Evolutionary conservation across 1,140 invertebrate genomes (phyloP).

Genomic region (Acromyrmex echinatior): DNA sequence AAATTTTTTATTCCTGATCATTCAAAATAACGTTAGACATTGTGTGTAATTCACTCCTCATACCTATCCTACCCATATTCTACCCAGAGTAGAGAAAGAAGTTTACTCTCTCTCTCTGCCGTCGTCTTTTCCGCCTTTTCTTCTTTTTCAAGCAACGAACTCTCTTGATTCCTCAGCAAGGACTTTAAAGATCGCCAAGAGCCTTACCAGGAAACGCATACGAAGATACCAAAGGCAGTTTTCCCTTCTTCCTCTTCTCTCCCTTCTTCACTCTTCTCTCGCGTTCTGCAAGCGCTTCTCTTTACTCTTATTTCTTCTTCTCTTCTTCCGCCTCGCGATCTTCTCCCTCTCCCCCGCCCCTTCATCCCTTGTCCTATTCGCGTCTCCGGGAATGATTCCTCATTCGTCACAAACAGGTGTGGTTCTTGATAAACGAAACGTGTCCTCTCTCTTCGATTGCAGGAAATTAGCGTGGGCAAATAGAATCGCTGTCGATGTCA

Average conservation of each 20-base stretch:
- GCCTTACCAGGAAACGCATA: conserved; percentile 73
- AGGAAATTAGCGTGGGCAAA: conserved; percentile 59
- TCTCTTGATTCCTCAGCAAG: conserved; percentile 65
- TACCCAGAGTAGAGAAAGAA: conserved; percentile 27
- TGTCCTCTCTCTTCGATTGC: conserved; percentile 33
- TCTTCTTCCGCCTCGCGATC: conserved; percentile 40
- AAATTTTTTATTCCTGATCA: not conserved
- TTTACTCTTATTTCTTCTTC: conserved; percentile 42
- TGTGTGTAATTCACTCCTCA: not conserved
- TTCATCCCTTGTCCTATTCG: conserved; percentile 20
- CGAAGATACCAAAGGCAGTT: conserved; percentile 25
- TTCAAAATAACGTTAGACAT: not conserved
- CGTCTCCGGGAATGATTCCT: conserved; percentile 66
- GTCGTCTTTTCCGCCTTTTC: conserved; percentile 27
- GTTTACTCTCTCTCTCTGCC: not conserved
- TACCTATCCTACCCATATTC: not conserved
- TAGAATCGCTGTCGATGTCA: conserved; percentile 1
- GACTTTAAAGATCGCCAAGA: conserved; percentile 72
- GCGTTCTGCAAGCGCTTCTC: not conserved
- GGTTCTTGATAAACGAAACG: conserved; percentile 66
- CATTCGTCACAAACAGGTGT: conserved; percentile 75
- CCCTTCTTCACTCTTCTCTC: conserved; percentile 28
- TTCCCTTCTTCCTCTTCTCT: conserved; percentile 6
- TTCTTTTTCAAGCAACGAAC: conserved; percentile 65
- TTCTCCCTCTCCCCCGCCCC: conserved; percentile 20